Base-by-base conservation (phyloP, 2,797 vertebrate genomes). In the Peromyscus eremicus region DNA sequence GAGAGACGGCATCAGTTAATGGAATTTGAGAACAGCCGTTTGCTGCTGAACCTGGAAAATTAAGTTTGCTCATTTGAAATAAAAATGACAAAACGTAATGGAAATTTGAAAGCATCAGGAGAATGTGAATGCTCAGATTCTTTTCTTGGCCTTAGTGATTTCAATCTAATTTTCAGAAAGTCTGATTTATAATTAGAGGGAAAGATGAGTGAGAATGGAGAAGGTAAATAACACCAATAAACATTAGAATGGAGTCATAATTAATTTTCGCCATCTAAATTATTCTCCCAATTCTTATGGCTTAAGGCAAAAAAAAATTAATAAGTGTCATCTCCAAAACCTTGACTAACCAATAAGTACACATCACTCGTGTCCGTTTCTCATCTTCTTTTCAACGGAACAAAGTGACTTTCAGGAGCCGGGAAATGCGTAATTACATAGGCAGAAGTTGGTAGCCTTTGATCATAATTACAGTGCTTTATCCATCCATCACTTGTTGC, bases 391-490 rank as follows among this genome's bases (percentile, higher is more conserved):
- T 98, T 98, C 97, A 98, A 93, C 94, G 96, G 94, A 96, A 97
- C 97, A 97, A 91, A 98, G 92, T 64, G 12, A 92, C 97, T 97
- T 97, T 96, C 86, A 92, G 97, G 90, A 79, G 81, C 94, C 94
- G 75, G 97, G 96, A 97, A 97, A 95, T 96, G 68, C 43, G 70
- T 99, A 99, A 99, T 98, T 98, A 98, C 84, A 98, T 25, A 98
- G 97, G 92, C 76, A 79, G 73, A 62, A 98, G 97, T 96, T 94
- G 94, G 90, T 97, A 96, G 97, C 98, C 98, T 99, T 99, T 99
- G 98, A 99, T 99, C 98, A 76, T 98, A 98, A 98, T 98, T 99
- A 98, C 95, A 98, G 98, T 96, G 97, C 92, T 96, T 97, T 98
- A 96, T 97, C 97, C 95, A 94, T 97, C 97, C 95, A 94, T 95